These are phyloP conservation scores for Columba guinea DNA, from an alignment of 2,797 vertebrate species.

Conservation along the genomic window DNA sequence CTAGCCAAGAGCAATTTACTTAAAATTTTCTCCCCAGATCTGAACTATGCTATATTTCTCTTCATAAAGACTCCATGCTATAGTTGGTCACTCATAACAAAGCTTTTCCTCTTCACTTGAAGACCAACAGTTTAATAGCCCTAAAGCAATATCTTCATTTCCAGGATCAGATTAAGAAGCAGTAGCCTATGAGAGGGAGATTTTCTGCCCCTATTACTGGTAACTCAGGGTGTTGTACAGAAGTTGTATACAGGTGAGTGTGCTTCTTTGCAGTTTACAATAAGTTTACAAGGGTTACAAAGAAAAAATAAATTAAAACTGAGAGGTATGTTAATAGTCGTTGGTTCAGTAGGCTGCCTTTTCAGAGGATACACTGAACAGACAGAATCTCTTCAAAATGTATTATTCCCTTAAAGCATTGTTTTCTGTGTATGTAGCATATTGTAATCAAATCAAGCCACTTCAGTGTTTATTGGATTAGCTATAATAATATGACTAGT, in stretches of 20 bases:
- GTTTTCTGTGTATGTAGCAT: background rate
- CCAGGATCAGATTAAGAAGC: background rate
- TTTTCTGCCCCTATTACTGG: background rate
- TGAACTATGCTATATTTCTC: background rate
- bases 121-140: background rate
- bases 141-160: background rate
- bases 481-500: background rate
- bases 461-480: constrained; percentile 10
- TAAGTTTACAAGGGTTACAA: background rate
- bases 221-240: background rate
- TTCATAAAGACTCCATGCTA: background rate
- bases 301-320: background rate
- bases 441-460: background rate
- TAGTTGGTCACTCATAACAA: background rate
- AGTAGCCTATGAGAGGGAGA: background rate
- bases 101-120: background rate
- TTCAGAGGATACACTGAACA: background rate
- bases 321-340: background rate
- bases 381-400: background rate
- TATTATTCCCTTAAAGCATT: background rate
- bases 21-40: background rate
- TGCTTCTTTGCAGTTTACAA: background rate
- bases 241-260: rapidly evolving
- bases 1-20: background rate
- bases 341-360: background rate